Base-by-base conservation (phyloP, 2,888 invertebrate species). In the Blomia tropicalis region DNA sequence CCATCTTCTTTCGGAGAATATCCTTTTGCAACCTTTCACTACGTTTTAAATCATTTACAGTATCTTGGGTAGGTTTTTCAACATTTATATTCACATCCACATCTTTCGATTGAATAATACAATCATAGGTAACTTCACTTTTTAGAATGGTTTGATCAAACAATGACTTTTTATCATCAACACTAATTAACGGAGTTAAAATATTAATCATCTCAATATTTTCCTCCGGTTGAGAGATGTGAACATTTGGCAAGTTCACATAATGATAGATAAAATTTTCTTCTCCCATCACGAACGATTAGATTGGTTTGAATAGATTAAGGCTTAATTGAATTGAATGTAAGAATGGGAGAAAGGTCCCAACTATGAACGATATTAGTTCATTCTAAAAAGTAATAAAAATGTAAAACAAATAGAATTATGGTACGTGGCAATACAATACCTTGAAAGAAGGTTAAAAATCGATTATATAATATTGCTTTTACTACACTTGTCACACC, bases 331-430 rank as follows among this genome's bases (percentile, higher is more conserved):
- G 11, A 47, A 47, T 11, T 11, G n/a, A 47, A n/a, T 47, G 7
- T n/a, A 47, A 47, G 22, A 14, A n/a, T 56, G 56, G 56, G 56
- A 56, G 56, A 56, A 56, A 36, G 11, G 29, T 56, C 56, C 56
- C 56, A 36, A n/a, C 11, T 29, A 36, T 30, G 7, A n/a, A n/a
- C n/a, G n/a, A n/a, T n/a, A n/a, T n/a, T n/a, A n/a, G n/a, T n/a
- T n/a, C n/a, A n/a, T n/a, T 27, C 22, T 7, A 47, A 47, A n/a
- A 14, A 47, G 7, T 14, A 7, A 47, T 27, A 11, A 25, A 47
- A 36, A 36, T 36, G 7, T 7, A 17, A 36, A 36, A 36, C 36
- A 36, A 17, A 11, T 36, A 17, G 17, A n/a, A n/a, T n/a, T n/a
- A 17, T 36, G 36, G 36, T 36, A 36, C 7, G 36, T 17, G 7